These are phyloP conservation scores for Drymodes brunneopygia DNA, from an alignment of 2,113 vertebrate species.

Conservation along the genomic window DNA sequence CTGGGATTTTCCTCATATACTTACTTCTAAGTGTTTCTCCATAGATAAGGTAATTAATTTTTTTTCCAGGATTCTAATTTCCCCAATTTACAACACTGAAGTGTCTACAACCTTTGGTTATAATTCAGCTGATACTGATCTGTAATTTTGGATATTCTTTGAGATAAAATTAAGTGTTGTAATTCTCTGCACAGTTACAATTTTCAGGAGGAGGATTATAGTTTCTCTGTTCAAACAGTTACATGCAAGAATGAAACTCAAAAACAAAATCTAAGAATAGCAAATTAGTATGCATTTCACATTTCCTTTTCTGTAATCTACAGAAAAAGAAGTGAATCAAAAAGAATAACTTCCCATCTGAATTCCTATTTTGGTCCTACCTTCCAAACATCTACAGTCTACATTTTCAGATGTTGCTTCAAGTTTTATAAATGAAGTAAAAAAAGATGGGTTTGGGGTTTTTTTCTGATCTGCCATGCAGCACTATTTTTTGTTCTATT, in stretches of 20 bases:
- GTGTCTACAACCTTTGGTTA: not conserved
- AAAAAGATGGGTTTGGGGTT: not conserved
- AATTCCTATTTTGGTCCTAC: not conserved
- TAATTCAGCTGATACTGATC: not conserved
- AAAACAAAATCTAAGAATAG: not conserved
- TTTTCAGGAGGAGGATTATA: not conserved
- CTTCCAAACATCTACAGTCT: not conserved
- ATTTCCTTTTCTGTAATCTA: not conserved
- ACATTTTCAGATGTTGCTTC: not conserved
- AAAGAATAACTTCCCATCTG: not conserved
- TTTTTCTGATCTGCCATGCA: not conserved
- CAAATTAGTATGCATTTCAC: not conserved
- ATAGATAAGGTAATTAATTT: not conserved
- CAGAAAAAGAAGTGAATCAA: not conserved
- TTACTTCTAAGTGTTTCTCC: not conserved
- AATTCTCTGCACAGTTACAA: not conserved
- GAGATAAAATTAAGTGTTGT: not conserved
- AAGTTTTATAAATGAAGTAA: not conserved
- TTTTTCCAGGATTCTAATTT: not conserved
- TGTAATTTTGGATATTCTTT: not conserved
- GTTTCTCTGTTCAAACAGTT: not conserved
- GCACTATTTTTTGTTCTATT: not conserved
- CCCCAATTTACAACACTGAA: not conserved
- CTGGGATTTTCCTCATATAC: not conserved
- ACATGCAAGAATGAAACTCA: not conserved